Base-by-base conservation (phyloP, 2,113 vertebrate genomes). In the Himantopus leucocephalus region DNA sequence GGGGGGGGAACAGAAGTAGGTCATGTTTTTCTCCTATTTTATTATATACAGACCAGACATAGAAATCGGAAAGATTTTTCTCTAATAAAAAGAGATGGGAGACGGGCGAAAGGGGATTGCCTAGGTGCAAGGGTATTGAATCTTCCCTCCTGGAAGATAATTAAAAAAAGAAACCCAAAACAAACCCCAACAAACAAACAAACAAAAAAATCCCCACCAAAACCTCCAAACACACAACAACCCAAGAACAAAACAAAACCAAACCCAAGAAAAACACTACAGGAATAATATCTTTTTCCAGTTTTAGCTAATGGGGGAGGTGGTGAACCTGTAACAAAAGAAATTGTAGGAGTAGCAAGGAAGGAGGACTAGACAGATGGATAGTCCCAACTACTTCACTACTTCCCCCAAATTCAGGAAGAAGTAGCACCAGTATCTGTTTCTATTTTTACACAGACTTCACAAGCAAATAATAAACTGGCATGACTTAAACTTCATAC, bases 291-390 rank as follows among this genome's bases (percentile, higher is more conserved):
- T 37, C 21, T 81, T 85, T 39, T n/a, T 34, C 32, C 21, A 45
- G 23, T 70, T 70, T 78, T 8, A 94, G 23, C 45, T 74, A 41
- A 84, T 1, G 5, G 19, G 0, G 0, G 13, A 13, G 30, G 6
- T 45, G 27, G 37, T 63, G 48, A 93, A 80, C 11, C 21, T 67
- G 1, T 10, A 58, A 29, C 18, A 88, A 62, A 84, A 29, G 9
- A 63, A 82, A 35, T 2, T 39, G 48, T 32, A 75, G 8, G 32
- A 56, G 18, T 22, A 84, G 39, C 48, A 92, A 59, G 77, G 30
- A 55, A 39, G 21, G 6, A 59, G 9, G 10, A 55, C 17, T 8
- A 60, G 60, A 56, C 14, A 91, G 27, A 77, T 4, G 7, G 35
- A 45, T 24, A 88, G 62, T 62, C 30, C 35, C 21, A 53, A 16